These are phyloP conservation scores for Drosophila setosimentum DNA, from an alignment of 2,888 invertebrate genomes.

Conservation along the genomic window DNA sequence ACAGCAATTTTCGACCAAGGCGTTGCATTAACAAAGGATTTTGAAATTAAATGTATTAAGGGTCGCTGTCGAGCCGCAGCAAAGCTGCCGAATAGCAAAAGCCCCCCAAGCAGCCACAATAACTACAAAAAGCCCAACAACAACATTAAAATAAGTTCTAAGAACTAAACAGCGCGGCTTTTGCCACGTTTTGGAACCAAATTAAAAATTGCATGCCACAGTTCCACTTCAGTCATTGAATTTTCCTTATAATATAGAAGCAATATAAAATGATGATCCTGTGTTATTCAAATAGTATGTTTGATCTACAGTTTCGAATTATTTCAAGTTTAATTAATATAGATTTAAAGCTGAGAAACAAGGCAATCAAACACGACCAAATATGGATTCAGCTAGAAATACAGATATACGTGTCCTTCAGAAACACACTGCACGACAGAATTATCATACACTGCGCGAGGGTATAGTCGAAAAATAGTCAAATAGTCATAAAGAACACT, in stretches of 20 bases:
- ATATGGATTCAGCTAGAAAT: background rate
- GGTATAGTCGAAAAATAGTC: background rate
- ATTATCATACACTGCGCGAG: background rate
- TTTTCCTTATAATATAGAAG: background rate
- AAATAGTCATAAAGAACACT: conserved; percentile 29
- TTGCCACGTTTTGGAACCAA: conserved; percentile 31
- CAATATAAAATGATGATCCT: background rate
- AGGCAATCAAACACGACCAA: background rate
- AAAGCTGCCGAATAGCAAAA: conserved; percentile 55
- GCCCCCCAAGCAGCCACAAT: conserved; percentile 16
- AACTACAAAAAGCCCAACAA: conserved; percentile 28
- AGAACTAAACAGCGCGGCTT: conserved; percentile 65
- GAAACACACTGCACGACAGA: background rate
- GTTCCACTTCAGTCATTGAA: background rate
- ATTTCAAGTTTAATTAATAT: background rate
- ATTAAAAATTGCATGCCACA: background rate
- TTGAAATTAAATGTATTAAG: conserved; percentile 63
- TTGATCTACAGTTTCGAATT: background rate
- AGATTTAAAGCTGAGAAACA: background rate
- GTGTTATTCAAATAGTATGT: background rate
- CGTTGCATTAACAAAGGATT: conserved; percentile 46
- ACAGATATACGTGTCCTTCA: background rate
- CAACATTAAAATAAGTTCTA: conserved; percentile 64
- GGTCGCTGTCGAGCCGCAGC: conserved; percentile 38
- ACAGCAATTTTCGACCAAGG: conserved; percentile 19